These are phyloP conservation scores for Sycophila sp. DNA, from an alignment of 1,140 invertebrate species.

Conservation along the genomic window DNA sequence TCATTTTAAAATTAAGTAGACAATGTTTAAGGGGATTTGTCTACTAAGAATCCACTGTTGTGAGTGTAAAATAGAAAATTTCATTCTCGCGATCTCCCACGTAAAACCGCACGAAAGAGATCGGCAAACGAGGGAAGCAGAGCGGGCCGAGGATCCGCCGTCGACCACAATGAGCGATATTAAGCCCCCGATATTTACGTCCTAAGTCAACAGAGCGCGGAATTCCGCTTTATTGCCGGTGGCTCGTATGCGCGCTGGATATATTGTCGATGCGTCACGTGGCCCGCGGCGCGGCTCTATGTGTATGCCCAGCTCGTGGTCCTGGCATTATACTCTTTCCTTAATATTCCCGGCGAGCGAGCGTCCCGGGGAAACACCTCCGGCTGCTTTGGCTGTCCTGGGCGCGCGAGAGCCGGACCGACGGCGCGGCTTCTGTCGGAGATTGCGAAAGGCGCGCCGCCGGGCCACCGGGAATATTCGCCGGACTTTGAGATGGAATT, in stretches of 20 bases:
- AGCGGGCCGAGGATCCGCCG: not conserved
- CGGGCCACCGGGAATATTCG: not conserved
- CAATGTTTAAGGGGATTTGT: too few relatives aligned
- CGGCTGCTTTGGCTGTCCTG: not conserved
- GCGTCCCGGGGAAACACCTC: conserved; percentile 7
- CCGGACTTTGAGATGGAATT: not conserved
- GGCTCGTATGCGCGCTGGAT: conserved; percentile 3
- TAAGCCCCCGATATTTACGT: conserved; percentile 52
- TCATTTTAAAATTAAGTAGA: too few relatives aligned
- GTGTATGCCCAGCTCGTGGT: not conserved
- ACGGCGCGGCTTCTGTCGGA: too few relatives aligned
- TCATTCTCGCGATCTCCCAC: conserved; percentile 20
- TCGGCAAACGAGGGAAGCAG: not conserved
- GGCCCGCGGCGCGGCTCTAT: conserved; percentile 5
- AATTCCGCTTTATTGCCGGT: conserved; percentile 52
- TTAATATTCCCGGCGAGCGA: conserved; percentile 13
- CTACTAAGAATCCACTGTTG: too few relatives aligned
- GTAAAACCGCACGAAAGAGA: not conserved
- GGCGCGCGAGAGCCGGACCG: too few relatives aligned
- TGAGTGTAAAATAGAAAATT: conserved; percentile 3
- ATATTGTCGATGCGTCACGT: conserved; percentile 23
- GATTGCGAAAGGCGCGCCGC: not conserved
- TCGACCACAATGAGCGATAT: conserved; percentile 50
- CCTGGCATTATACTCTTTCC: conserved; percentile 24
- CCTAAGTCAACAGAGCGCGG: conserved; percentile 53